Base-by-base conservation (phyloP, 2,888 invertebrate species). In the Tubulanus polymorphus region DNA sequence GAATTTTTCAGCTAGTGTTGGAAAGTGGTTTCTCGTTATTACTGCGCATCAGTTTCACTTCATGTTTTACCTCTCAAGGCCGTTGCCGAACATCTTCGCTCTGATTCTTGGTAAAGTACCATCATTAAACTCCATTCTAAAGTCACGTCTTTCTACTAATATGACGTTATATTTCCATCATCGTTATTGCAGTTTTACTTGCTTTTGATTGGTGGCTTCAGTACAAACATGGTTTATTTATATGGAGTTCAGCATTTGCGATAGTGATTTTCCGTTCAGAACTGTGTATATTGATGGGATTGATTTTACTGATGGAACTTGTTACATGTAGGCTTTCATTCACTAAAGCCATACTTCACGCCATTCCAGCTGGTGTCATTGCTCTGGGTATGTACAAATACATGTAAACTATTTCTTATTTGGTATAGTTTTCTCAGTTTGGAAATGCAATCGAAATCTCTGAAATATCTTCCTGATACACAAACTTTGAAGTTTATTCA, bases 11-110 rank as follows among this genome's bases (percentile, higher is more conserved):
- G 78, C 81, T 55, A 84, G 86, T 63, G 88, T 90, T 73, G 84
- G 88, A 6, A 86, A 59, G 15, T 78, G 76, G 69, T 56, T 74
- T 27, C 53, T 71, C 12, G 51, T 81, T 2, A 66, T 97, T 55
- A 93, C 91, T 1, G 85, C 89, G 23, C 88, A 93, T 1, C 99
- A 99, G 79, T 99, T 96, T 79, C 99, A 99, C 81, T 93, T 97
- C 74, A 88, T 96, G 85, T 99, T 93, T 80, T 99, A 99, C 77
- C 85, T 92, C 80, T 91, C 92, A 70, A 85, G 99, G 58, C 88
- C 95, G 12, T 83, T 99, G 69, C 97, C 99, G 54, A 99, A 99
- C 80, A 90, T 90, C 30, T 90, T 97, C 85, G 94, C 90, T 37
- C 80, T 97, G 71, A 90, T 91, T 52, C 80, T 94, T 74, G 94